These are phyloP conservation scores for Homalodisca vitripennis DNA, from an alignment of 1,140 invertebrate genomes.

Conservation along the genomic window DNA sequence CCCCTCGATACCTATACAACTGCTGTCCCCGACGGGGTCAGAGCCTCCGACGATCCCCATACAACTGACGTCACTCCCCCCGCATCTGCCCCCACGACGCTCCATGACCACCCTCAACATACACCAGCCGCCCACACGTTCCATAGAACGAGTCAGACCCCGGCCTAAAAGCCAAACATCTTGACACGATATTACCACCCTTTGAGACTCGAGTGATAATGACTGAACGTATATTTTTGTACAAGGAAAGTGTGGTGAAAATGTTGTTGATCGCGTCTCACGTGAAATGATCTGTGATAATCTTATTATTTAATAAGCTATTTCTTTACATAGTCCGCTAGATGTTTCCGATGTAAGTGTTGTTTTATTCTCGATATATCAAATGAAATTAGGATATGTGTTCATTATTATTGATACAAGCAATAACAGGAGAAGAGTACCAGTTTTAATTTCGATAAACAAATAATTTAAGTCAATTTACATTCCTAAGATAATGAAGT, in stretches of 20 bases:
- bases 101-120: slow-evolving; percentile 14
- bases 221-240: not conserved
- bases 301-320: not conserved
- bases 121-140: not conserved
- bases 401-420: not conserved
- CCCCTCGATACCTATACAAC: slow-evolving; percentile 3
- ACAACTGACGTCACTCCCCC: not conserved
- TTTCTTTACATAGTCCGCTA: not conserved
- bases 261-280: not conserved
- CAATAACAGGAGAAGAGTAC: too few species aligned
- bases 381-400: not conserved
- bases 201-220: not conserved
- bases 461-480: too few species aligned
- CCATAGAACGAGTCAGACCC: not conserved
- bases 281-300: not conserved
- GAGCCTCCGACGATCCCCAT: not conserved
- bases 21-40: not conserved
- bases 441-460: too few species aligned
- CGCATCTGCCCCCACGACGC: not conserved
- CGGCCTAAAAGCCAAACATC: slow-evolving; percentile 17
- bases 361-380: not conserved
- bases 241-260: not conserved
- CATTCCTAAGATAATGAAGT: too few species aligned
- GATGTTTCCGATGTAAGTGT: not conserved
- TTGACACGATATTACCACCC: slow-evolving; percentile 9